These are phyloP conservation scores for Drosophila murphyi DNA, from an alignment of 1,140 invertebrate species.

Conservation along the genomic window DNA sequence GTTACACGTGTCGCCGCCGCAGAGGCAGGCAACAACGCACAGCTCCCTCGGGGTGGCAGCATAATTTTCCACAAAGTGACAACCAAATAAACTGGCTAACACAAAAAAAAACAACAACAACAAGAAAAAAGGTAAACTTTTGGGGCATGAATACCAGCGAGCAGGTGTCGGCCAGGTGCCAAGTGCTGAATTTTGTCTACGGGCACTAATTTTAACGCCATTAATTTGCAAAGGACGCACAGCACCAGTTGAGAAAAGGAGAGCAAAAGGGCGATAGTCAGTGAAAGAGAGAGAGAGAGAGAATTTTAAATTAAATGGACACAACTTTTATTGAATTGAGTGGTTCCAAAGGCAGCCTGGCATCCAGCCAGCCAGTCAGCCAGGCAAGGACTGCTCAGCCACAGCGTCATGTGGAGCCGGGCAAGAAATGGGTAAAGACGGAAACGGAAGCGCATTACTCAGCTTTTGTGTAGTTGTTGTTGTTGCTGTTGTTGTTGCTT, in stretches of 20 bases:
- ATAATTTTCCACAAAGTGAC: conserved; percentile 78
- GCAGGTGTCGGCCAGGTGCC: conserved; percentile 15
- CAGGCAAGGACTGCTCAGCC: conserved; percentile 11
- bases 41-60: conserved; percentile 27
- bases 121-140: conserved; percentile 31
- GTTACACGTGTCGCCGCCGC: conserved; percentile 26
- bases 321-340: conserved; percentile 83
- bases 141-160: background rate
- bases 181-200: conserved; percentile 53
- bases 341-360: conserved; percentile 30
- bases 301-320: conserved; percentile 84
- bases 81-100: conserved; percentile 68
- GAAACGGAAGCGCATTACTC: conserved; percentile 80
- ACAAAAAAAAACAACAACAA: background rate
- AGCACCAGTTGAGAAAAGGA: background rate
- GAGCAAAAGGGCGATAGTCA: background rate
- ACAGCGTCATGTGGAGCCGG: conserved; percentile 15
- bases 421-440: conserved; percentile 34
- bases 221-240: conserved; percentile 64
- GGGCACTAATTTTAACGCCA: conserved; percentile 79
- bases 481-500: conserved; percentile 1
- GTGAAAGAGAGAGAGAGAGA: conserved; percentile 33
- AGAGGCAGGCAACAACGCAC: background rate
- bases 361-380: background rate
- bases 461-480: conserved; percentile 31